These are phyloP conservation scores for Saccostrea echinata DNA, from an alignment of 1,140 invertebrate species.

Conservation along the genomic window DNA sequence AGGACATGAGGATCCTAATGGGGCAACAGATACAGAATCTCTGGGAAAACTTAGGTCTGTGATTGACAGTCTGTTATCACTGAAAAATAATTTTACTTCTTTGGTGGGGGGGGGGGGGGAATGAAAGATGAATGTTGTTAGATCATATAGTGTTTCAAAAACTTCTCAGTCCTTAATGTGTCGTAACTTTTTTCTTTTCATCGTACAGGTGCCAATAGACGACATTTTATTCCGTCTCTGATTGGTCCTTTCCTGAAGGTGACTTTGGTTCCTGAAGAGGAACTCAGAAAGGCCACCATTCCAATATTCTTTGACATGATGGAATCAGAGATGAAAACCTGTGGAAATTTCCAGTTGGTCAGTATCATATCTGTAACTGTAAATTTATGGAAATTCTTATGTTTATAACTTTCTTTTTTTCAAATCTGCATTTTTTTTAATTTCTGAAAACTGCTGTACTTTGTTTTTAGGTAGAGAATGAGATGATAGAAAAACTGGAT, in stretches of 20 bases:
- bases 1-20: slow-evolving; percentile 78
- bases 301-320: slow-evolving; percentile 79
- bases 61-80: not conserved
- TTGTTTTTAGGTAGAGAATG: slow-evolving; percentile 87
- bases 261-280: slow-evolving; percentile 76
- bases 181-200: slow-evolving; percentile 46
- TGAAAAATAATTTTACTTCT: not conserved
- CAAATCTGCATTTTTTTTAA: no score
- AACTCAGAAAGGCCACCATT: slow-evolving; percentile 74
- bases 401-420: no score
- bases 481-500: slow-evolving; percentile 95
- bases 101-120: not conserved
- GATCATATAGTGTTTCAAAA: no score
- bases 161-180: no score
- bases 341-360: slow-evolving; percentile 86
- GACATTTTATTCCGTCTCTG: slow-evolving; percentile 73
- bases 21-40: slow-evolving; percentile 73
- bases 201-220: slow-evolving; percentile 82
- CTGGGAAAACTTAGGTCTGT: slow-evolving; percentile 80
- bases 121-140: no score
- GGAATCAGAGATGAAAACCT: slow-evolving; percentile 83
- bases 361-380: not conserved
- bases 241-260: slow-evolving; percentile 77
- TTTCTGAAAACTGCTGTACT: not conserved
- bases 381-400: no score